Percentiles rank a stretch among this genome's conserved stretches.
Evolutionary conservation across 2,888 invertebrate genomes (phyloP).

Genomic region (Ctenicera cuprea): DNA sequence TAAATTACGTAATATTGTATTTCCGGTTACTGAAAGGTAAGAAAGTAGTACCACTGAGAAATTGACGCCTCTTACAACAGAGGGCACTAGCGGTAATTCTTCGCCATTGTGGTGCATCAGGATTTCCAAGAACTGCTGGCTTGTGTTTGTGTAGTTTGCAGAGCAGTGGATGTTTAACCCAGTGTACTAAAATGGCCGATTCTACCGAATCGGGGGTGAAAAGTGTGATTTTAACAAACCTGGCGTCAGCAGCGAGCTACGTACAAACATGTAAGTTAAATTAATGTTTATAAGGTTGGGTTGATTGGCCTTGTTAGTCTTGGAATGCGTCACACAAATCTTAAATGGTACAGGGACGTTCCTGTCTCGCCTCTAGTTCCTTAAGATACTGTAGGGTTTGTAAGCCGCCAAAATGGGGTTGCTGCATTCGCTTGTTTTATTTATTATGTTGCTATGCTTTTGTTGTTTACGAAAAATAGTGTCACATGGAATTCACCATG

Average conservation of each 20-base stretch:
- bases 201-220: constrained; percentile 64
- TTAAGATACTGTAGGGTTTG: neutral
- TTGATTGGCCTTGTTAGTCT: constrained; percentile 58
- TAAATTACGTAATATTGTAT: constrained; percentile 7
- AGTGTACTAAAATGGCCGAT: constrained; percentile 63
- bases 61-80: constrained; percentile 5
- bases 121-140: constrained; percentile 52
- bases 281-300: constrained; percentile 52
- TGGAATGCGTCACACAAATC: constrained; percentile 47
- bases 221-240: constrained; percentile 63
- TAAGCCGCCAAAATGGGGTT: neutral
- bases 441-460: neutral
- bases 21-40: constrained; percentile 6
- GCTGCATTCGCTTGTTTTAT: neutral
- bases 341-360: constrained; percentile 9
- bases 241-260: constrained; percentile 64
- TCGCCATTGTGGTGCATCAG: constrained; percentile 29
- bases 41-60: constrained; percentile 9
- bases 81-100: constrained; percentile 39
- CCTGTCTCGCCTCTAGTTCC: neutral
- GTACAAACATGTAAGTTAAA: constrained; percentile 66
- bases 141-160: constrained; percentile 54
- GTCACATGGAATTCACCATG: constrained; percentile 24
- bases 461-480: neutral
- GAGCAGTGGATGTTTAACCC: constrained; percentile 56